Evolutionary conservation across 53 echinoderm and acorn worm species (phyloP).

Genomic region (Luidia sarsii): DNA sequence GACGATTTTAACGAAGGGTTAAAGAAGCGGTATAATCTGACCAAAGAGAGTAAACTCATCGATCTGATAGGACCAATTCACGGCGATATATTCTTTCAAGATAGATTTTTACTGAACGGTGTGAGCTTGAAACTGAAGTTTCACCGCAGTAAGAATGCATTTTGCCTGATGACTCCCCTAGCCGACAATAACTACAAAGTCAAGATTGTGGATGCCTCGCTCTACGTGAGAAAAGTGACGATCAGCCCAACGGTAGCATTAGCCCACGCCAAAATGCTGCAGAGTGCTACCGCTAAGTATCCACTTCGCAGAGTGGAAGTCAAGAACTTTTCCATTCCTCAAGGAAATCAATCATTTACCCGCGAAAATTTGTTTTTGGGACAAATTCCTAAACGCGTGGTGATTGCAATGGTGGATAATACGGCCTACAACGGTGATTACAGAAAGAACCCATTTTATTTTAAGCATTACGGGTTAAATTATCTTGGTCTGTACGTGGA

Average conservation of each 20-base stretch:
- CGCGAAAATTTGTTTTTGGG: conserved; percentile 67
- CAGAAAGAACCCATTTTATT: conserved; percentile 59
- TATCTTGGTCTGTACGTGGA: neutral
- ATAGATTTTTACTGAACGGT: conserved; percentile 61
- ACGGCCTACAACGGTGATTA: conserved; percentile 18
- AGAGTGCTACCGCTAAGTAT: conserved; percentile 72
- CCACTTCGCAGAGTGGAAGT: conserved; percentile 67
- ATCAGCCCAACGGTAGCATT: conserved; percentile 60
- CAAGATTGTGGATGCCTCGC: conserved; percentile 41
- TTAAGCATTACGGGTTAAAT: conserved; percentile 21
- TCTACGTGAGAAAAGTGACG: conserved; percentile 58
- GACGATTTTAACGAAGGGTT: conserved; percentile 54
- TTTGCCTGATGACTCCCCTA: conserved; percentile 57
- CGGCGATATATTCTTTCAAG: conserved; percentile 72
- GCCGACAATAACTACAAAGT: conserved; percentile 47
- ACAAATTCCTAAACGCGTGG: conserved; percentile 65
- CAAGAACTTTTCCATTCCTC: conserved; percentile 54
- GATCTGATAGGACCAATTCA: conserved; percentile 70
- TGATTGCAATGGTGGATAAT: conserved; percentile 32
- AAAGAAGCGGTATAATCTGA: conserved; percentile 41
- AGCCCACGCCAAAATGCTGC: conserved; percentile 65
- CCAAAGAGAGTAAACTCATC: conserved; percentile 22
- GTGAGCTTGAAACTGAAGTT: conserved; percentile 70
- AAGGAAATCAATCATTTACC: conserved; percentile 62
- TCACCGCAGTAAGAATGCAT: conserved; percentile 49